A percentile compares a stretch with the other conserved stretches of the same genome.
phyloP scores from a whole-genome alignment of 2,797 vertebrate genomes.

The Anas capensis region DNA sequence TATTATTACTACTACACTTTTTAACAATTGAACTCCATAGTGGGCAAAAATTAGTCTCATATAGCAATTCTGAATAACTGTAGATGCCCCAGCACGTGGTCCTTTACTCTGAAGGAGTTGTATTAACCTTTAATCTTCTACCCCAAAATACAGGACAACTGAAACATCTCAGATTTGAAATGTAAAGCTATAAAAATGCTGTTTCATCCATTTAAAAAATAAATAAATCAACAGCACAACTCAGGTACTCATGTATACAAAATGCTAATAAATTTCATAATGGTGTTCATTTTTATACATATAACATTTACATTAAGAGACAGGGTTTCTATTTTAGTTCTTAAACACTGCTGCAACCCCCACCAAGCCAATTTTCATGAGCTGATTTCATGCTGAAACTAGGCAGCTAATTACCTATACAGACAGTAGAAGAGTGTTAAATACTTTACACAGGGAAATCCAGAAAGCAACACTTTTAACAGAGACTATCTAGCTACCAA shows the following conservation, averaged over 20 bases:
- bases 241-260: not conserved
- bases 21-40: conserved; percentile 29
- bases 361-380: not conserved
- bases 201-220: not conserved
- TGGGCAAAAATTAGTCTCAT: not conserved
- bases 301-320: not conserved
- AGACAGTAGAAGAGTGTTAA: not conserved
- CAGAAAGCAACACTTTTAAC: not conserved
- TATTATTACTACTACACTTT: not conserved
- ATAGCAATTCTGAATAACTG: not conserved
- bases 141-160: not conserved
- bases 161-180: not conserved
- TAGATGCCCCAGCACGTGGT: not conserved
- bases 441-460: not conserved
- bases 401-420: not conserved
- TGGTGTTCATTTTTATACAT: not conserved
- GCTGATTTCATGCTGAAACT: not conserved
- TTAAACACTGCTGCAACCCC: not conserved
- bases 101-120: not conserved
- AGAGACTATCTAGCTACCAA: not conserved
- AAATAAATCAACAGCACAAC: not conserved
- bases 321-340: not conserved
- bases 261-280: not conserved
- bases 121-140: not conserved
- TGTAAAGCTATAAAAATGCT: not conserved